phyloP scores from a whole-genome alignment of 2,113 vertebrate species.

The Nesogale talazaci region DNA sequence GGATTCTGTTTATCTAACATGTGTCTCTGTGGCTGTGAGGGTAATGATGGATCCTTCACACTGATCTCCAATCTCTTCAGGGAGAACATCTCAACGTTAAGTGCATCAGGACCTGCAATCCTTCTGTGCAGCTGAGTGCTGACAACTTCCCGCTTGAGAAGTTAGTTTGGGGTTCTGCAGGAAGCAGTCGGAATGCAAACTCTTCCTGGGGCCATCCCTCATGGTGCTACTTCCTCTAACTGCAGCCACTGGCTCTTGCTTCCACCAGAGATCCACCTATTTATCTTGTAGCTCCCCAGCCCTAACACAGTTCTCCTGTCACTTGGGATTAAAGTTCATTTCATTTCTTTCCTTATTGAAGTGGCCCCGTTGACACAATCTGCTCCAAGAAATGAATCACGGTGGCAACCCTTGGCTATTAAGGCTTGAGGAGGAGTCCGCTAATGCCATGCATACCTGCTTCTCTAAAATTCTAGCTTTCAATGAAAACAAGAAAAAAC shows the following conservation, averaged over 20 bases:
- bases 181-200: not conserved
- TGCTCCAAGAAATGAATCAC: not conserved
- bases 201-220: slow-evolving; percentile 11
- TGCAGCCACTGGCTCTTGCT: not conserved
- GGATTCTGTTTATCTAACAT: not conserved
- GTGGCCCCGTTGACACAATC: not conserved
- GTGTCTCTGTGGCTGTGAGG: not conserved
- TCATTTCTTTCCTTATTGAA: not conserved
- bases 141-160: slow-evolving; percentile 64
- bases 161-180: slow-evolving; percentile 50
- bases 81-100: not conserved
- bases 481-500: too few relatives aligned
- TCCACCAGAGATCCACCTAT: not conserved
- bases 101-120: not conserved
- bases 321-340: not conserved
- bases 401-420: not conserved
- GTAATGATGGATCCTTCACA: slow-evolving; percentile 11
- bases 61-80: not conserved
- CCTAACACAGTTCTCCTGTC: not conserved
- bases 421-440: not conserved
- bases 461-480: not conserved
- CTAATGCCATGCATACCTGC: not conserved
- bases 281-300: slow-evolving; percentile 38
- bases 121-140: not conserved
- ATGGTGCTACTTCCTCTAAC: not conserved